A percentile compares a stretch with the other conserved stretches of the same genome.
Evolutionary conservation across 1,140 invertebrate genomes (phyloP).

Genomic region (Saccostrea cuccullata): DNA sequence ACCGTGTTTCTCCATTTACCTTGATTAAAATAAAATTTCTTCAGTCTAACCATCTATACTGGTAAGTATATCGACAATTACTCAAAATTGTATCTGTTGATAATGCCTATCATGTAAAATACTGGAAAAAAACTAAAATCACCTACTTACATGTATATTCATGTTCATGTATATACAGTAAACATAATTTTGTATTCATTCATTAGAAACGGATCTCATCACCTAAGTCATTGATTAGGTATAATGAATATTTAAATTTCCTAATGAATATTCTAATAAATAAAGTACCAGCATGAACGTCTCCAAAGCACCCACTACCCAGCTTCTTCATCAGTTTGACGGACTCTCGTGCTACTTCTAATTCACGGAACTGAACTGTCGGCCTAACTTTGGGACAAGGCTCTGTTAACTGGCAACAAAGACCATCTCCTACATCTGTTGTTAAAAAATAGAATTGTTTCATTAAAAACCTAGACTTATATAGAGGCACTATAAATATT

Average conservation of each 20-base stretch:
- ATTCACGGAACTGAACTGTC: constrained; percentile 97
- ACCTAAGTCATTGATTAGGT: too few relatives aligned
- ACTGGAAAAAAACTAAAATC: too few relatives aligned
- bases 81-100: too few relatives aligned
- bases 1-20: constrained; percentile 93
- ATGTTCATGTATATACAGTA: too few relatives aligned
- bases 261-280: too few relatives aligned
- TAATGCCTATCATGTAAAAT: too few relatives aligned
- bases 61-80: too few relatives aligned
- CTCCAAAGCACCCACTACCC: constrained; percentile 97
- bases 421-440: constrained; percentile 85
- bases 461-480: not conserved
- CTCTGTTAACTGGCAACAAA: constrained; percentile 94
- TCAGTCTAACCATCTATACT: too few relatives aligned
- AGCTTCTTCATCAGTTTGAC: constrained; percentile 92
- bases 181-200: too few relatives aligned
- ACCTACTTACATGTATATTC: too few relatives aligned
- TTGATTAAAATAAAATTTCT: constrained; percentile 58
- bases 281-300: constrained; percentile 92
- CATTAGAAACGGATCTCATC: too few relatives aligned
- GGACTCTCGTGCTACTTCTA: constrained; percentile 94
- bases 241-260: too few relatives aligned
- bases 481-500: not conserved
- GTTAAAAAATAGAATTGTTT: not conserved
- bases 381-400: constrained; percentile 95